Base-by-base conservation (phyloP, 2,113 vertebrate species). In the Oxyura jamaicensis region DNA sequence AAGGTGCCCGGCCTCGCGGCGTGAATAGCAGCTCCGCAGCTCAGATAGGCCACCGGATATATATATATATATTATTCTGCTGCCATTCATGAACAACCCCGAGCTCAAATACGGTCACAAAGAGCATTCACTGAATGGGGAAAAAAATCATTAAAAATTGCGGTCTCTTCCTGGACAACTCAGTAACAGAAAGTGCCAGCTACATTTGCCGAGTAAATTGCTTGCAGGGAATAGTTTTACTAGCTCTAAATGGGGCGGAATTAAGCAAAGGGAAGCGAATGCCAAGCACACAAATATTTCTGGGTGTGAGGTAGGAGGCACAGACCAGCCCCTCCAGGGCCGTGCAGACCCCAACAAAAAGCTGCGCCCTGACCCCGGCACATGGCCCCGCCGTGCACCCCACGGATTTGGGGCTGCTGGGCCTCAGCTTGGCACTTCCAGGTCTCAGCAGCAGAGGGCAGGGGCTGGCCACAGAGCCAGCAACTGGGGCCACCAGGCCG, bases 191-290 rank as follows among this genome's bases (percentile, higher is more conserved):
- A 93, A 96, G 96, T 79, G 86, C 96, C 95, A 95, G 93, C 86
- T 92, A 94, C 86, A 79, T 92, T 96, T 94, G 93, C 84, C 53
- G 93, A 92, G 96, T 96, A 94, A 95, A 96, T 94, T 92, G 92
- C 95, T 95, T 81, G 44, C 93, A 95, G 92, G 91, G 93, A 95
- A 83, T 69, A 93, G 74, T 87, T 95, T 97, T 89, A 95, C 92
- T 90, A 85, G 95, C 80, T 96, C 95, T 95, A 95, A 96, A 96
- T 79, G 63, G 88, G 88, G 92, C 85, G 81, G 93, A 96, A 97
- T 95, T 96, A 95, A 90, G 69, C 74, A 1, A 62, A 75, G 66
- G 86, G 77, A 65, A 80, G 91, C 41, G 88, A 91, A 86, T 79
- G 95, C 95, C 93, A 94, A 94, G 91, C 58, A 89, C 78, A 77